Evolutionary conservation across 2,113 vertebrate species (phyloP), one percentile per base, ranked within the genome.

Genomic region (Aythya baeri): DNA sequence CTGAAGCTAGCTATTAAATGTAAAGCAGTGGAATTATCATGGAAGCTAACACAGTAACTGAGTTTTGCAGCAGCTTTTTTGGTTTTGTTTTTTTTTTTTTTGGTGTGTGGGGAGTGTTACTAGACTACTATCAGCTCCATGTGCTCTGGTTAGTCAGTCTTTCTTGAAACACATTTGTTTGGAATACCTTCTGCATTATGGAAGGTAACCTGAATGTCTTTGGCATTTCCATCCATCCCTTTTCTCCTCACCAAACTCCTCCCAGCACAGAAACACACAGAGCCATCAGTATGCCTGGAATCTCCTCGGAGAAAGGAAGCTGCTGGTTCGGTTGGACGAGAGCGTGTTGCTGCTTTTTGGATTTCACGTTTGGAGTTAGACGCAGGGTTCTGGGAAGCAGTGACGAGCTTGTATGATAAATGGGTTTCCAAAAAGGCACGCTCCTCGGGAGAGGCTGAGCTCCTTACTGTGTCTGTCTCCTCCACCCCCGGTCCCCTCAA

Each of bases 371-470:
- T 81, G 85, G 44, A 85, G 70, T 88, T 76, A 65, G 91, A 81
- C 17, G 1, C 0, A 0, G 67, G 85, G 63, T 94, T 96, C 83
- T 75, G 88, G 90, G 95, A 94, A 94, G 74, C 5, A 17, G 4
- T 36, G 34, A 67, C 5, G 1, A 88, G 86, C 63, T 75, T 38
- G 1, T 31, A 29, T 63, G 79, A 89, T 66, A 49, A 49, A 82
- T 52, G 84, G 17, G 86, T 94, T 93, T 78, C 75, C 67, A 44
- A 49, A 91, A 81, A 86, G 52, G 57, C 73, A 95, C 13, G 25
- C 71, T 84, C 8, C 18, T 93, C 50, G 26, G 3, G 38, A 82
- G 79, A 73, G 79, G n/a, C 79, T 50, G 55, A 74, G 50, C 36
- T 70, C 27, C 68, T 86, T 16, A 17, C 41, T 26, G 20, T 21